phyloP scores from a whole-genome alignment of 2,797 vertebrate species.

The Morus bassanus region DNA sequence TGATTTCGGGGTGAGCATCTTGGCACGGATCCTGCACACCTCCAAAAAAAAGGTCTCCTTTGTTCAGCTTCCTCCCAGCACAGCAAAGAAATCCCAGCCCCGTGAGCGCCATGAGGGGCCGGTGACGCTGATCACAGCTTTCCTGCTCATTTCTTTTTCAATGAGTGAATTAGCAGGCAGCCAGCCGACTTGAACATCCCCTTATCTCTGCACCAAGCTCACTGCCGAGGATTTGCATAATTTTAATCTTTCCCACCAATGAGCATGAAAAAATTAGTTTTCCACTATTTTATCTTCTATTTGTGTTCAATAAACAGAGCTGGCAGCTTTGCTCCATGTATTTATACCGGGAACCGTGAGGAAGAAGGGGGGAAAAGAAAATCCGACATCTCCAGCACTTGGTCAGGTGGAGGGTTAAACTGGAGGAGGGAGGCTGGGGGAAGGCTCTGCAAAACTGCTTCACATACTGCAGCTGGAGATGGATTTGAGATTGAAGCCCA shows the following conservation, averaged over 20 bases:
- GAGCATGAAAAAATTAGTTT: slow-evolving; percentile 69
- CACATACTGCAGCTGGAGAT: neutral
- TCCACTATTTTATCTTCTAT: slow-evolving; percentile 68
- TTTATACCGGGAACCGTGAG: neutral
- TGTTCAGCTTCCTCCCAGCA: neutral
- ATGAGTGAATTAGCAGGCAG: slow-evolving; percentile 67
- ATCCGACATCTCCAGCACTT: neutral
- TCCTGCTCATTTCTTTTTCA: slow-evolving; percentile 52
- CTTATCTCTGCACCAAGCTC: slow-evolving; percentile 68
- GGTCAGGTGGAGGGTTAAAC: neutral
- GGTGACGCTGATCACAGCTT: neutral
- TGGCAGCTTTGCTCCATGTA: neutral
- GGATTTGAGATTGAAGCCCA: neutral
- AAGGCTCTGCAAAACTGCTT: neutral
- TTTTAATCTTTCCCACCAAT: slow-evolving; percentile 75
- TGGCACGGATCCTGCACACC: accelerated
- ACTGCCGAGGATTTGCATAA: slow-evolving; percentile 70
- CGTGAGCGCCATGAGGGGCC: neutral
- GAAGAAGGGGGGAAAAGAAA: neutral
- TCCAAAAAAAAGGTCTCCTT: neutral
- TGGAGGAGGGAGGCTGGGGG: neutral
- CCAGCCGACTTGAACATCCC: slow-evolving; percentile 66
- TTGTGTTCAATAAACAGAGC: slow-evolving; percentile 63
- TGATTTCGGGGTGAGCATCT: neutral
- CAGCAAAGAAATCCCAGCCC: neutral